Conservation (phyloP, 37 sponge, comb jelly and placozoan genomes). For the Aplysina aerophoba region DNA sequence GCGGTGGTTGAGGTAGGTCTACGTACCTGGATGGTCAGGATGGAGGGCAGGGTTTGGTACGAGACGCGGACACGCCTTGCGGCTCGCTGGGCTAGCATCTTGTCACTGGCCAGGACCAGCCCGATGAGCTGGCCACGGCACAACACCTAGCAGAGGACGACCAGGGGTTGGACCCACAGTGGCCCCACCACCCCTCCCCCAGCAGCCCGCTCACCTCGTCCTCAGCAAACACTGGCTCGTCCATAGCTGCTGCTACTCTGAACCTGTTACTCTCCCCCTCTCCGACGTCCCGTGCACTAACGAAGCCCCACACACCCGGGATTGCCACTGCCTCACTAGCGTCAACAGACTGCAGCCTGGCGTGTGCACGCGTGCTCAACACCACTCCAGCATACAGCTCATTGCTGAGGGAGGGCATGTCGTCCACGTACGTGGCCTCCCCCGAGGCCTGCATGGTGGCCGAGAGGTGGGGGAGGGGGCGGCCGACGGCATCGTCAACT, state of each 20-base stretch:
- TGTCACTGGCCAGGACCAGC: constrained; percentile 67
- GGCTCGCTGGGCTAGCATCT: constrained; percentile 70
- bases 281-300: constrained; percentile 70
- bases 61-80: constrained; percentile 67
- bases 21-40: too few species aligned
- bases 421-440: constrained; percentile 65
- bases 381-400: constrained; percentile 85
- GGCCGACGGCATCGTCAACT: constrained; percentile 58
- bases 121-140: constrained; percentile 85
- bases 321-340: constrained; percentile 47
- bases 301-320: constrained; percentile 60
- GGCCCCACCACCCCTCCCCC: not conserved
- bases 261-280: constrained; percentile 43
- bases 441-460: constrained; percentile 84
- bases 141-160: constrained; percentile 28
- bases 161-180: not conserved
- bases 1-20: too few species aligned
- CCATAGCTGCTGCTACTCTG: not conserved
- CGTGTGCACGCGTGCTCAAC: constrained; percentile 67
- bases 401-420: constrained; percentile 67
- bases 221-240: constrained; percentile 78
- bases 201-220: constrained; percentile 19
- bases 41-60: constrained; percentile 71
- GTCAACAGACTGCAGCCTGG: constrained; percentile 61
- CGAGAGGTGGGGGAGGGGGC: constrained; percentile 79